Conservation (phyloP, 2,113 vertebrate species). For the Rhizomys pruinosus region DNA sequence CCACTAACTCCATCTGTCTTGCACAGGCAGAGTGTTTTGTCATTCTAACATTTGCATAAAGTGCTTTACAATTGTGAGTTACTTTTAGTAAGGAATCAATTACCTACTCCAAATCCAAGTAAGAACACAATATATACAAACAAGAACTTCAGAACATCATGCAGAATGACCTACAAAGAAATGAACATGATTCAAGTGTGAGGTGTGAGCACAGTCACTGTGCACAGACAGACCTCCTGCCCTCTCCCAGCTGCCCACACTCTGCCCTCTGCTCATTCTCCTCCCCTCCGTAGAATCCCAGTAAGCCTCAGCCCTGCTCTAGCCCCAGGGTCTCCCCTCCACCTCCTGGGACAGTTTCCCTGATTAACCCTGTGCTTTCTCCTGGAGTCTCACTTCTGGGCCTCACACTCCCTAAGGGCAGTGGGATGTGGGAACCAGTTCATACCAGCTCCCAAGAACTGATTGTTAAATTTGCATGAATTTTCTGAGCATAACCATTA, state of each 20-base stretch:
- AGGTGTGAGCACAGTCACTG: neutral
- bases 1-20: too few species aligned
- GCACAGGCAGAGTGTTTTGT: too few species aligned
- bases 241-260: neutral
- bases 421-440: neutral
- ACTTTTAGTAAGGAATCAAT: slow-evolving; percentile 67
- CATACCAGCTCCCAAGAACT: neutral
- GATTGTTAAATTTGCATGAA: neutral
- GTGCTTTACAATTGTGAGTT: neutral
- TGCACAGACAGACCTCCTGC: neutral
- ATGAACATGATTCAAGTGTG: slow-evolving; percentile 43
- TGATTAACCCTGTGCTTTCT: neutral
- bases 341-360: neutral
- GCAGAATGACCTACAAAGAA: slow-evolving; percentile 88
- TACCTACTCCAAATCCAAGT: slow-evolving; percentile 91
- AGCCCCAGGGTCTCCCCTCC: neutral
- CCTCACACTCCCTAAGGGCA: neutral
- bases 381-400: neutral
- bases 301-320: too few species aligned
- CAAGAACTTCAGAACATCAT: slow-evolving; percentile 90
- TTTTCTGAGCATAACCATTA: neutral
- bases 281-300: too few species aligned
- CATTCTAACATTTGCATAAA: neutral
- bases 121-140: slow-evolving; percentile 90
- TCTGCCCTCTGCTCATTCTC: neutral